A percentile compares a stretch with the other conserved stretches of the same genome.
phyloP scores from a whole-genome alignment of 2,888 invertebrate genomes.

The Drosophila prolongata region DNA sequence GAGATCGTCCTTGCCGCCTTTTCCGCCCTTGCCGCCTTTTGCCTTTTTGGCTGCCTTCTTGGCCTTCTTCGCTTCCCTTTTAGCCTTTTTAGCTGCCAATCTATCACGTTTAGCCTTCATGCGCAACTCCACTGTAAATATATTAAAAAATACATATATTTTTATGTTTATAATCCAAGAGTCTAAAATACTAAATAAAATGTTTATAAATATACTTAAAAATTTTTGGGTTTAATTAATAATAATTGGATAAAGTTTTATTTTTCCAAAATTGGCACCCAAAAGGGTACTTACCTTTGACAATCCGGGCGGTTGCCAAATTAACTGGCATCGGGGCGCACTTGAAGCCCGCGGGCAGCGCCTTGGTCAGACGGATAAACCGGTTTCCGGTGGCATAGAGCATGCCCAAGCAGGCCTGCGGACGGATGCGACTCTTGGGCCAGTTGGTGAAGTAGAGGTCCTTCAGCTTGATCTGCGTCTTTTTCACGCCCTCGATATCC shows the following conservation, averaged over 20 bases:
- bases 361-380: constrained; percentile 64
- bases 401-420: constrained; percentile 71
- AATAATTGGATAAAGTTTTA: too few relatives aligned
- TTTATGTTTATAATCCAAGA: too few relatives aligned
- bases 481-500: constrained; percentile 63
- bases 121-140: constrained; percentile 38
- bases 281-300: constrained; percentile 40
- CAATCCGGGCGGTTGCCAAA: constrained; percentile 50
- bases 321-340: constrained; percentile 72
- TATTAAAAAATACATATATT: too few relatives aligned
- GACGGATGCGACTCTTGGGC: constrained; percentile 62
- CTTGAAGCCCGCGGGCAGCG: constrained; percentile 73
- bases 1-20: neutral
- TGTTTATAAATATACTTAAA: neutral
- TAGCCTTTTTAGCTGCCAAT: constrained; percentile 15
- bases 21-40: constrained; percentile 13
- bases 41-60: constrained; percentile 16
- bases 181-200: too few relatives aligned
- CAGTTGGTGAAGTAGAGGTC: constrained; percentile 67
- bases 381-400: constrained; percentile 74
- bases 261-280: too few relatives aligned
- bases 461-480: constrained; percentile 37
- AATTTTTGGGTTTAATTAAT: too few relatives aligned
- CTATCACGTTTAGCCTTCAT: constrained; percentile 10
- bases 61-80: constrained; percentile 6